Evolutionary conservation across 2,888 invertebrate genomes (phyloP).

Genomic region (Callinectes sapidus): DNA sequence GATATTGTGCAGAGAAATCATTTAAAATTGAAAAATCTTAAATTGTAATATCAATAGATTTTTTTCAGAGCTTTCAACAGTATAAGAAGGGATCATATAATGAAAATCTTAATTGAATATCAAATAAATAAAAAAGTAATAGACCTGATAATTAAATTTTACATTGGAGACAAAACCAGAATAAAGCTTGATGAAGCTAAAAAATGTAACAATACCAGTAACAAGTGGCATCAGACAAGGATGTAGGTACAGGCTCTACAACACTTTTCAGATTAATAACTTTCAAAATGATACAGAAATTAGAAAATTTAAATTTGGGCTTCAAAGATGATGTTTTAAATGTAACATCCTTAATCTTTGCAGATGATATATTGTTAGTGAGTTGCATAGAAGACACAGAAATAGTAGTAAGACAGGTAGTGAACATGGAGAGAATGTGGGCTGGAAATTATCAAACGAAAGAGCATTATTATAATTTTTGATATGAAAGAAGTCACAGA

Average conservation of each 20-base stretch:
- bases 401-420: neutral
- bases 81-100: neutral
- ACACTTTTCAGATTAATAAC: slow-evolving; percentile 29
- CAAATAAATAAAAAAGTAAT: neutral
- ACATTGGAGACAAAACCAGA: neutral
- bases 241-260: slow-evolving; percentile 36
- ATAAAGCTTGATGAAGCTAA: neutral
- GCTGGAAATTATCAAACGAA: slow-evolving; percentile 3
- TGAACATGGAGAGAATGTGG: neutral
- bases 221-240: slow-evolving; percentile 26
- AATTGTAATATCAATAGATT: slow-evolving; percentile 23
- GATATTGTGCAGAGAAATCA: neutral
- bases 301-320: neutral
- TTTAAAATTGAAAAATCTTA: neutral
- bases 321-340: neutral
- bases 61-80: slow-evolving; percentile 2
- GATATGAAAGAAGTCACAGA: no score
- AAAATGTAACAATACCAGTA: slow-evolving; percentile 6
- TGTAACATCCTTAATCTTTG: neutral
- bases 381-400: no score
- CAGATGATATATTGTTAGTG: slow-evolving; percentile 30
- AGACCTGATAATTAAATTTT: neutral
- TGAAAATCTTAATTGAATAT: neutral
- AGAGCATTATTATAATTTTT: neutral
- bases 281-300: no score